phyloP scores from a whole-genome alignment of 2,113 vertebrate genomes.

The Butastur rufipennis region DNA sequence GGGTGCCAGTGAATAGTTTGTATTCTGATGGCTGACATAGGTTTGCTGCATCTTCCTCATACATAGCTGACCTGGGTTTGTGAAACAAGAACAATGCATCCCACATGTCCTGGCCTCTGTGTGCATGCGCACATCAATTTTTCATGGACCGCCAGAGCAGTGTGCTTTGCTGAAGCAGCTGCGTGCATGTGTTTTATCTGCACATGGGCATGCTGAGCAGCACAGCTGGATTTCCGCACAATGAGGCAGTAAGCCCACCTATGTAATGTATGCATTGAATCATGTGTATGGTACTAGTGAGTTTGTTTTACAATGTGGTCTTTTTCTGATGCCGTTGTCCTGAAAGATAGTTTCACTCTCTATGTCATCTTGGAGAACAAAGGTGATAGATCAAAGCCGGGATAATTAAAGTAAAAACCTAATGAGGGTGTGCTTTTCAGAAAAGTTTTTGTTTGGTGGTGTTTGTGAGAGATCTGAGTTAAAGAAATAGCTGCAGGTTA shows the following conservation, averaged over 20 bases:
- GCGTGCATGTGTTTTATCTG: background rate
- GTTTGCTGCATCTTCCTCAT: background rate
- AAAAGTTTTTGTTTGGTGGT: background rate
- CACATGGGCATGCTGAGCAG: background rate
- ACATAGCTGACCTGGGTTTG: background rate
- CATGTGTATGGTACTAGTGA: background rate
- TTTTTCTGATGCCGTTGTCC: constrained; percentile 5
- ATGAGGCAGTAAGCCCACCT: background rate
- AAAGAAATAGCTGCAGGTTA: background rate
- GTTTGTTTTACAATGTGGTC: background rate
- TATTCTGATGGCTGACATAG: background rate
- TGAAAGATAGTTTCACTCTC: background rate
- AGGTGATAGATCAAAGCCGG: constrained; percentile 32
- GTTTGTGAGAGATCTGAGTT: background rate
- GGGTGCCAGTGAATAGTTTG: background rate
- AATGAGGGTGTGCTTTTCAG: background rate
- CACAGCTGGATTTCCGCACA: background rate
- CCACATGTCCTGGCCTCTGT: accelerated
- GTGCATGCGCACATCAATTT: background rate
- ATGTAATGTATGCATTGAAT: background rate
- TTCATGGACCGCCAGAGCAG: background rate
- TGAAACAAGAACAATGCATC: background rate
- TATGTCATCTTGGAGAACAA: constrained; percentile 17
- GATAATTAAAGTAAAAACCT: constrained; percentile 2
- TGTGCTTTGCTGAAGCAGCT: background rate